Percentiles rank a stretch among this genome's conserved stretches.
Conservation (phyloP, 2,888 invertebrate species). For the Sphaerophoria taeniata region DNA sequence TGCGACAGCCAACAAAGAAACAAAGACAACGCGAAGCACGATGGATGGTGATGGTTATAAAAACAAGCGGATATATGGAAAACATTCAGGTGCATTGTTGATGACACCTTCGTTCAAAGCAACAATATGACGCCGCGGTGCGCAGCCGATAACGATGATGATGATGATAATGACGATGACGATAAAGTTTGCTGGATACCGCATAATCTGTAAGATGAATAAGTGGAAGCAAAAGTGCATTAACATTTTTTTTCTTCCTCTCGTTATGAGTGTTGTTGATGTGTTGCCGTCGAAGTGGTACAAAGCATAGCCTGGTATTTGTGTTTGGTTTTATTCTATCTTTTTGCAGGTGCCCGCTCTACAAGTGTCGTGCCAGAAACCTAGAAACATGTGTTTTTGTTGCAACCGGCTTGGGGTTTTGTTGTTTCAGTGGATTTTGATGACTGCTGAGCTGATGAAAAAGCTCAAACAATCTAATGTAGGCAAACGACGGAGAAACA, state of each 20-base stretch:
- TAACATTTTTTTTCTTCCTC: conserved; percentile 41
- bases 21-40: too few species aligned
- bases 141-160: conserved; percentile 9
- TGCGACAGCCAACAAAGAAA: background rate
- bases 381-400: conserved; percentile 51
- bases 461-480: background rate
- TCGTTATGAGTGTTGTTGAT: conserved; percentile 17
- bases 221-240: conserved; percentile 70
- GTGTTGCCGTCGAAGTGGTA: conserved; percentile 54
- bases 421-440: conserved; percentile 39
- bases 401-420: conserved; percentile 28
- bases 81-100: conserved; percentile 42
- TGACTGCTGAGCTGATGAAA: background rate
- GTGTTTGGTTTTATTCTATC: background rate
- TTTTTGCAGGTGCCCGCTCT: conserved; percentile 26
- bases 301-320: conserved; percentile 57
- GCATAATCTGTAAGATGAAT: conserved; percentile 70
- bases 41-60: background rate
- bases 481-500: background rate
- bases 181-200: conserved; percentile 57
- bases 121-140: background rate
- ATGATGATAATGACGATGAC: conserved; percentile 37
- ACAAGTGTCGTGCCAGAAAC: conserved; percentile 71
- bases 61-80: background rate
- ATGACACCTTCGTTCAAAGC: conserved; percentile 39